A percentile compares a stretch with the other conserved stretches of the same genome.
Evolutionary conservation across 2,113 vertebrate species (phyloP).

Genomic region (Sceloporus tristichus): DNA sequence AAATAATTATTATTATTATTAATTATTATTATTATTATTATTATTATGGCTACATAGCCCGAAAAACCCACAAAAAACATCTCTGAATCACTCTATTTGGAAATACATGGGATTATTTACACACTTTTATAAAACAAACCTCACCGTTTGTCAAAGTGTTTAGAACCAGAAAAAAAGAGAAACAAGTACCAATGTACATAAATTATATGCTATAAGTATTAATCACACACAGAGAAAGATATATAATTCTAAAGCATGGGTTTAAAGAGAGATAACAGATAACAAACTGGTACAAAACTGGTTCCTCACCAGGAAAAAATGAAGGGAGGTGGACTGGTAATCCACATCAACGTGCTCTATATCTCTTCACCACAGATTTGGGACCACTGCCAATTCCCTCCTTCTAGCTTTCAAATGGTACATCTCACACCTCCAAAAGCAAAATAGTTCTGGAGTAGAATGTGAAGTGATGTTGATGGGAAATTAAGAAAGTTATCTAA

Average conservation of each 20-base stretch:
- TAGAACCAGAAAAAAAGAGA: background rate
- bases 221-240: background rate
- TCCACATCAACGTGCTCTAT: background rate
- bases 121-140: background rate
- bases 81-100: background rate
- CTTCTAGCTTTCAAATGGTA: background rate
- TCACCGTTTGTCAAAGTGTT: rapidly evolving
- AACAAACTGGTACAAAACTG: background rate
- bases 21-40: too few species aligned
- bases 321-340: background rate
- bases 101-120: background rate
- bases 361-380: background rate
- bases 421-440: background rate
- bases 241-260: background rate
- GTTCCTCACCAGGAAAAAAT: background rate
- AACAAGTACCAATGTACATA: background rate
- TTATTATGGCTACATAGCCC: too few species aligned
- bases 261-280: background rate
- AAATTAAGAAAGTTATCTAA: background rate
- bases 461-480: background rate
- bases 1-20: too few species aligned
- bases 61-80: background rate
- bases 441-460: background rate
- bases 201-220: background rate
- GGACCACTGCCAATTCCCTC: too few species aligned